phyloP scores from a whole-genome alignment of 2,113 vertebrate species.

The Epinephelus cyanopodus region DNA sequence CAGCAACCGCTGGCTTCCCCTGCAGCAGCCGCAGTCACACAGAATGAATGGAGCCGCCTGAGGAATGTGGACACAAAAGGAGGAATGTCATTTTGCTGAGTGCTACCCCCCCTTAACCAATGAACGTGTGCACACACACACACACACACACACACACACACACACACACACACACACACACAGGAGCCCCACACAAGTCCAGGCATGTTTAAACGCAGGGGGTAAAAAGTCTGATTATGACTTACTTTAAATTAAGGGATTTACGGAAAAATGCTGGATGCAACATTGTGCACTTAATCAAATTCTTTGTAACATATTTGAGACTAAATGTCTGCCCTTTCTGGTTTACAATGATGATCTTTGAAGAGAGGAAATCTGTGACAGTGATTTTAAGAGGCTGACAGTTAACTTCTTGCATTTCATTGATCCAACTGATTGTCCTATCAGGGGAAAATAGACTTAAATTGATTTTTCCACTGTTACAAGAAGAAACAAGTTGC shows the following conservation, averaged over 20 bases:
- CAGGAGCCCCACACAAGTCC: slow-evolving; percentile 65
- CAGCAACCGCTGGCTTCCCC: slow-evolving; percentile 75
- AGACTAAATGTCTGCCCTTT: background rate
- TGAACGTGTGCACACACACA: slow-evolving; percentile 31
- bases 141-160: slow-evolving; percentile 57
- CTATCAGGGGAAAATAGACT: slow-evolving; percentile 15
- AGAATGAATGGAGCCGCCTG: slow-evolving; percentile 82
- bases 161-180: slow-evolving; percentile 54
- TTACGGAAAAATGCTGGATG: slow-evolving; percentile 1
- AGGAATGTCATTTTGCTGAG: slow-evolving; percentile 85
- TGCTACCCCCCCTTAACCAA: slow-evolving; percentile 68
- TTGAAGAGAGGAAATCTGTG: background rate
- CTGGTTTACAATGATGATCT: background rate
- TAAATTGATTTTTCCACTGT: background rate
- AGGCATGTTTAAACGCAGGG: slow-evolving; percentile 73
- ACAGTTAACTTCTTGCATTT: background rate
- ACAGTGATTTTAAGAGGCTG: background rate
- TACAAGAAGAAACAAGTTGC: slow-evolving; percentile 12
- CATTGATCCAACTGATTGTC: background rate
- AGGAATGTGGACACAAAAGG: slow-evolving; percentile 87
- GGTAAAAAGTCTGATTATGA: slow-evolving; percentile 54
- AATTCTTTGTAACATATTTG: background rate
- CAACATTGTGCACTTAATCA: background rate
- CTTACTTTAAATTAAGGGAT: slow-evolving; percentile 47
- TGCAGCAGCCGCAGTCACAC: slow-evolving; percentile 80